Conservation (phyloP, 1,140 invertebrate genomes). For the Listronotus oregonensis region DNA sequence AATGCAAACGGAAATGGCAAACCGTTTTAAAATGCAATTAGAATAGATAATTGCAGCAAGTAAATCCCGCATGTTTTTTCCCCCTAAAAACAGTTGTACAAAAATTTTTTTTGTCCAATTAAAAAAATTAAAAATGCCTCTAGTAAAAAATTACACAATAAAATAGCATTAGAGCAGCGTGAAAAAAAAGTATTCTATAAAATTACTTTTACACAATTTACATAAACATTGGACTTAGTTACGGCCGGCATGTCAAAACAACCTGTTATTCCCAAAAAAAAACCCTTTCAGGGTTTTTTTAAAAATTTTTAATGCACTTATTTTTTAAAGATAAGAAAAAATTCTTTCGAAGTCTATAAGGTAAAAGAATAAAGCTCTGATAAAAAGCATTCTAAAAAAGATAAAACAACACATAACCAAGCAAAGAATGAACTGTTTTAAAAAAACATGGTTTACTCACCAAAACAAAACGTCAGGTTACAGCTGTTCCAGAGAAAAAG, state of each 20-base stretch:
- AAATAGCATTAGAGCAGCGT: too few relatives aligned
- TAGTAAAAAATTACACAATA: too few relatives aligned
- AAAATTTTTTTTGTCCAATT: too few relatives aligned
- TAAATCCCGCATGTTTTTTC: too few relatives aligned
- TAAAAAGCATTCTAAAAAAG: constrained; percentile 9
- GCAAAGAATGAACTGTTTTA: constrained; percentile 12
- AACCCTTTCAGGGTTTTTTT: background rate
- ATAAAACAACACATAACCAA: constrained; percentile 23
- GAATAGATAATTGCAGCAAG: too few relatives aligned
- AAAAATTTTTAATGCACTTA: background rate
- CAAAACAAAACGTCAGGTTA: constrained; percentile 29
- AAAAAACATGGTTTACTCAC: constrained; percentile 5
- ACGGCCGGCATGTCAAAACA: constrained; percentile 26
- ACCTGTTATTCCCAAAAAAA: constrained; percentile 24
- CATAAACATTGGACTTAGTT: constrained; percentile 8
- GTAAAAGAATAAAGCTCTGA: background rate
- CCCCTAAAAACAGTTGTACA: too few relatives aligned
- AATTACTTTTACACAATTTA: too few relatives aligned
- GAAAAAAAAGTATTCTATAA: too few relatives aligned
- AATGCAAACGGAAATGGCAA: too few relatives aligned
- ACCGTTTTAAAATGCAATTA: too few relatives aligned
- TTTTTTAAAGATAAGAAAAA: background rate
- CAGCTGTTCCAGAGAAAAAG: constrained; percentile 29
- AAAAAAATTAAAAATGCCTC: too few relatives aligned
- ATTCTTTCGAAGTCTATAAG: background rate